These are phyloP conservation scores for Phlogophora meticulosa DNA, from an alignment of 2,888 invertebrate genomes.

Conservation along the genomic window DNA sequence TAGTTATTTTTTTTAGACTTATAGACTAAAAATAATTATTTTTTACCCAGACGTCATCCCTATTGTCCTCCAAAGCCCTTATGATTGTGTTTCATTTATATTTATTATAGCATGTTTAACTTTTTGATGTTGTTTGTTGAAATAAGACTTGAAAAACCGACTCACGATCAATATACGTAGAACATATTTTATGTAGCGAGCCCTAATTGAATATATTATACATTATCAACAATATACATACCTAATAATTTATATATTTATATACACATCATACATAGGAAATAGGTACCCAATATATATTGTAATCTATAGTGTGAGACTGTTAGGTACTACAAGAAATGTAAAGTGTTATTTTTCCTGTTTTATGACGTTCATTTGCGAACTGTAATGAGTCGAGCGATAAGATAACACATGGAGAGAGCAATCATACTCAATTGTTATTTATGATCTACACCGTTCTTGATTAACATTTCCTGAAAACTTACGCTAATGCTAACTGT, in stretches of 20 bases:
- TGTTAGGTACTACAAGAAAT: conserved; percentile 13
- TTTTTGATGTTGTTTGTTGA: conserved; percentile 2
- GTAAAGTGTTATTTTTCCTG: conserved; percentile 16
- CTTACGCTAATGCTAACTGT: background rate
- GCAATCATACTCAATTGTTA: conserved; percentile 23
- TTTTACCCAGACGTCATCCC: no score
- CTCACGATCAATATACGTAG: conserved; percentile 11
- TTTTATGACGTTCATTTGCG: conserved; percentile 1
- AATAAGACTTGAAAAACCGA: background rate
- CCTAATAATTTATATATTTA: background rate
- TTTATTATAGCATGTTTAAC: background rate
- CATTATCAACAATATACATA: background rate
- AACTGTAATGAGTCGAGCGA: conserved; percentile 20
- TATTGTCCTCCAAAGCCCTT: background rate
- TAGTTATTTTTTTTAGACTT: no score
- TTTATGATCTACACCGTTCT: conserved; percentile 13
- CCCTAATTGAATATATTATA: conserved; percentile 15
- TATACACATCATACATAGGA: background rate
- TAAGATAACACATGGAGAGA: conserved; percentile 28
- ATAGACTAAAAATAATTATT: no score
- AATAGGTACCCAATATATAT: background rate
- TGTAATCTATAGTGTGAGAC: background rate
- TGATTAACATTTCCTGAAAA: conserved; percentile 4
- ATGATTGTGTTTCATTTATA: background rate
- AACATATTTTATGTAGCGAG: background rate